Percentiles rank a stretch among this genome's conserved stretches.
phyloP scores from a whole-genome alignment of 2,888 invertebrate genomes.

The Meghimatium bilineatum region DNA sequence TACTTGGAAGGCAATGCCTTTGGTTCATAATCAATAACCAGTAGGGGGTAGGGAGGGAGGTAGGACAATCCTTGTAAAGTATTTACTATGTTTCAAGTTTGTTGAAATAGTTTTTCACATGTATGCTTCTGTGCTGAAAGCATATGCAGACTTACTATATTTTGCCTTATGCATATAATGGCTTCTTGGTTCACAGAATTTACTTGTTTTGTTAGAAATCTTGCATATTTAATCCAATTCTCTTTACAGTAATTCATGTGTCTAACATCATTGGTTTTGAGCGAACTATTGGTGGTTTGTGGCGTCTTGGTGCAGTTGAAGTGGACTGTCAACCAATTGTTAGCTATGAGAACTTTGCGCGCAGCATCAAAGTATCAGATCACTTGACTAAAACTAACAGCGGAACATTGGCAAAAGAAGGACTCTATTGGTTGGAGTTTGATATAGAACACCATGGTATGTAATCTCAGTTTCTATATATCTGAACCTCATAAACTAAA shows the following conservation, averaged over 20 bases:
- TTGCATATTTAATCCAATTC: not conserved
- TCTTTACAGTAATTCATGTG: conserved; percentile 61
- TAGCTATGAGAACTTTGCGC: conserved; percentile 59
- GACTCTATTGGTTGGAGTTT: conserved; percentile 62
- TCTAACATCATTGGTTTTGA: conserved; percentile 64
- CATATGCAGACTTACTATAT: no score
- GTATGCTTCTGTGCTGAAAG: no score
- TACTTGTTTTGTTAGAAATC: no score
- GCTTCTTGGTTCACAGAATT: not conserved
- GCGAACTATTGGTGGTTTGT: conserved; percentile 61
- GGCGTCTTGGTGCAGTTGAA: conserved; percentile 59
- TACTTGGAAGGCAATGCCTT: no score
- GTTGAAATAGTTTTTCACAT: no score
- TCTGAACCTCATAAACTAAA: not conserved
- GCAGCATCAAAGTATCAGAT: conserved; percentile 53
- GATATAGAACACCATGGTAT: conserved; percentile 60
- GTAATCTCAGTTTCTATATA: conserved; percentile 5
- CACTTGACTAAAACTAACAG: conserved; percentile 52
- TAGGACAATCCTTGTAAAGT: no score
- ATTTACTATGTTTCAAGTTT: no score
- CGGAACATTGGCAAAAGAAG: conserved; percentile 52
- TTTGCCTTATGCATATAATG: no score
- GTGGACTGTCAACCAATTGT: conserved; percentile 59
- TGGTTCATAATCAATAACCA: no score
- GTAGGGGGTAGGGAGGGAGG: no score